phyloP scores from a whole-genome alignment of 2,888 invertebrate species.

The Andrena marginata region DNA sequence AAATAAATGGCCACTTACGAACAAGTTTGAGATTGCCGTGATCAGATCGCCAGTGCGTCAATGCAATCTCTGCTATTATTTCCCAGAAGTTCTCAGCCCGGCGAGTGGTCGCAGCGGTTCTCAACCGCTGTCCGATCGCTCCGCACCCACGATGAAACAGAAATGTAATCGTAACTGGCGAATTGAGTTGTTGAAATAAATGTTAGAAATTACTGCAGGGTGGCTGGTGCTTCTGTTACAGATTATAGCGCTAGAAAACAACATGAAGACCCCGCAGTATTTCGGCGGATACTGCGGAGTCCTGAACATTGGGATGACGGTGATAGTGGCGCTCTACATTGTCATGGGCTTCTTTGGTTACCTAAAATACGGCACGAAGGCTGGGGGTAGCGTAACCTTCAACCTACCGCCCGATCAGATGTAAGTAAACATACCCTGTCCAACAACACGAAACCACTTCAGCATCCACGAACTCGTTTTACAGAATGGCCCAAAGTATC shows the following conservation, averaged over 20 bases:
- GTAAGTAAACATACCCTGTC: constrained; percentile 83
- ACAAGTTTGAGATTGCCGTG: constrained; percentile 52
- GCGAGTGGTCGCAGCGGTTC: constrained; percentile 55
- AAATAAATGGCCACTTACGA: constrained; percentile 56
- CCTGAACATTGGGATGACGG: constrained; percentile 92
- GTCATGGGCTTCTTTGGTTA: constrained; percentile 94
- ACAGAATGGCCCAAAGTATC: constrained; percentile 88
- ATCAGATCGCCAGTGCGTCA: constrained; percentile 51
- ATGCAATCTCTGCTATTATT: constrained; percentile 46
- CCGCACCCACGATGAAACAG: not conserved
- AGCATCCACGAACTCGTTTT: constrained; percentile 37
- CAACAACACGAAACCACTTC: not conserved
- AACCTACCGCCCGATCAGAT: constrained; percentile 89
- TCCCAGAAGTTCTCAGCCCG: constrained; percentile 38
- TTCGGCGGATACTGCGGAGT: constrained; percentile 93
- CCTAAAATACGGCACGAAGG: constrained; percentile 90
- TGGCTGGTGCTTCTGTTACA: constrained; percentile 82
- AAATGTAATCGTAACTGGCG: not conserved
- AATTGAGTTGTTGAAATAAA: too few species aligned
- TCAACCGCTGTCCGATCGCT: not conserved
- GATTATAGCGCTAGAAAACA: constrained; percentile 96
- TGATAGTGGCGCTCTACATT: constrained; percentile 92
- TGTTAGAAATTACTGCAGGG: not conserved
- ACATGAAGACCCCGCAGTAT: constrained; percentile 93
- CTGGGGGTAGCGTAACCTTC: constrained; percentile 92